Evolutionary conservation across 2,797 vertebrate genomes (phyloP).

Genomic region (Gallinago solitaria): DNA sequence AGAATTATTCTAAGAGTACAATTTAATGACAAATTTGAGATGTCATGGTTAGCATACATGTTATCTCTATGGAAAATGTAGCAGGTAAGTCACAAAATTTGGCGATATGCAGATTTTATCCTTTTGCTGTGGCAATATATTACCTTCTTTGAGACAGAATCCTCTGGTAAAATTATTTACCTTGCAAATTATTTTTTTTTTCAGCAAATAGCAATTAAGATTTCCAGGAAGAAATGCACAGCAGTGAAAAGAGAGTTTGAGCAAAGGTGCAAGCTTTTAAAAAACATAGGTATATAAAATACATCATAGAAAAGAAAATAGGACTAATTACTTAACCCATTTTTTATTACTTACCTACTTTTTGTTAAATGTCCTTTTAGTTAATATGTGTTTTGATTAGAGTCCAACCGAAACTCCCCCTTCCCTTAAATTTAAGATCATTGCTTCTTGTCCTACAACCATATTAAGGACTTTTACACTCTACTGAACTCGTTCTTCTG

Average conservation of each 20-base stretch:
- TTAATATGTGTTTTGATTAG: not conserved
- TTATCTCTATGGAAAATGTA: not conserved
- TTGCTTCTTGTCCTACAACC: not conserved
- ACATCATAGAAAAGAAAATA: not conserved
- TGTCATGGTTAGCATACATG: rapidly evolving
- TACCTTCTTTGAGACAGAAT: not conserved
- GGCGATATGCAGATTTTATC: not conserved
- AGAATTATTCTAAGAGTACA: not conserved
- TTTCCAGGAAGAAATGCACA: not conserved
- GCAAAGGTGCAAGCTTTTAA: not conserved
- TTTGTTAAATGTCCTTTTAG: not conserved
- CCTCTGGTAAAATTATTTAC: not conserved
- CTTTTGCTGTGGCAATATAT: not conserved
- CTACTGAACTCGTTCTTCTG: not conserved
- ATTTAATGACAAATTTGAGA: not conserved
- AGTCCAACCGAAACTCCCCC: not conserved
- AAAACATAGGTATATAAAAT: not conserved
- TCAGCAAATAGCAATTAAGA: not conserved
- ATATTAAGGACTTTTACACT: not conserved
- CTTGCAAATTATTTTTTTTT: not conserved
- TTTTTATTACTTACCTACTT: not conserved
- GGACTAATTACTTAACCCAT: not conserved
- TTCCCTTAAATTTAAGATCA: not conserved
- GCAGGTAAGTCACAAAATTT: not conserved
- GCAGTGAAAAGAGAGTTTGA: not conserved